Base-by-base conservation (phyloP, 92 coral and sea anemone species). In the Pocillopora grandis region DNA sequence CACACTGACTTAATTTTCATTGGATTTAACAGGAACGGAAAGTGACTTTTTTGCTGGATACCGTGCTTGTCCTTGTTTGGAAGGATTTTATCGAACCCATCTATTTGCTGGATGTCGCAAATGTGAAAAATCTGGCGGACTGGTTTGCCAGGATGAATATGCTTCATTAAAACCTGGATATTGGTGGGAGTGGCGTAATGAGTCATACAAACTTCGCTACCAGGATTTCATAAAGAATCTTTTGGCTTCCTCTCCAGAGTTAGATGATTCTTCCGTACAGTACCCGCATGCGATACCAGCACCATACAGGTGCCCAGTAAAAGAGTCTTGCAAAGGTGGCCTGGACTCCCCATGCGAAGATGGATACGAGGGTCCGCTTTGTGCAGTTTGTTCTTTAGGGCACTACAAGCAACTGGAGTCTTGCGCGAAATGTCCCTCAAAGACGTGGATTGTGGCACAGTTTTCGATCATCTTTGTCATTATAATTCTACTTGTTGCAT, bases 291-390 rank as follows among this genome's bases (percentile, higher is more conserved):
- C 71, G 31, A 9, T 64, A 7, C 56, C 57, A 64, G 27, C 19
- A 15, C 77, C 77, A 13, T 72, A 72, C 17, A 18, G n/a, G 10
- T 82, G 86, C 52, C 86, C 62, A 55, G 55, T 69, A 23, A 79
- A 69, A 27, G 31, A 27, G 31, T 27, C 31, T 27, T 27, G 31
- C 31, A 27, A 27, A 27, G 31, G 31, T 27, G 23, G 31, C 31
- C 59, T 82, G 48, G 78, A 71, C 27, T 36, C 86, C 5, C 58
- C 71, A 2, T 82, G 86, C 20, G 78, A 76, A 58, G 35, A 71
- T 21, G 86, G 86, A 19, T 82, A 82, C 59, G 72, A 69, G 48
- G 86, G 86, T 23, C 77, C 77, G 5, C 86, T 82, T 27, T 82
- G 86, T 72, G 86, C 77, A 23, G 78, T 69, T 27, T 82, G 86